phyloP scores from a whole-genome alignment of 1,140 invertebrate species.

The Drosophila pallidifrons region DNA sequence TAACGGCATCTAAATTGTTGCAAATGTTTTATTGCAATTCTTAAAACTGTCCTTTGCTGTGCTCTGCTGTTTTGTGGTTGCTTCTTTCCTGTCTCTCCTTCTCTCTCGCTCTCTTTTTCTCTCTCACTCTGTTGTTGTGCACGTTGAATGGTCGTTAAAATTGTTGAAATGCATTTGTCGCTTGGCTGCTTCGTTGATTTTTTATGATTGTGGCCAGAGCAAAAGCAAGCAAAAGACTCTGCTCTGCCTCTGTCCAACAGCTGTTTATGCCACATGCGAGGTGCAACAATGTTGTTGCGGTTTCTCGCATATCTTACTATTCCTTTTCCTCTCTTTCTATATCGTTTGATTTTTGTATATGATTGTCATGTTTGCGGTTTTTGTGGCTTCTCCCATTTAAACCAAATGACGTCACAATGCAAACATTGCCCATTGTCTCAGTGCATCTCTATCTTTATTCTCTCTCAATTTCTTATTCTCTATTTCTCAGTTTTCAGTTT shows the following conservation, averaged over 20 bases:
- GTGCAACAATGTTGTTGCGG: slow-evolving; percentile 44
- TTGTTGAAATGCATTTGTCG: slow-evolving; percentile 76
- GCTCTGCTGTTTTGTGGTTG: slow-evolving; percentile 39
- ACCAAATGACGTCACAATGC: slow-evolving; percentile 5
- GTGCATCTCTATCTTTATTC: background rate
- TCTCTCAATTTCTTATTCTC: background rate
- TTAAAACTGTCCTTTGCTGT: slow-evolving; percentile 53
- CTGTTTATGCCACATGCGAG: slow-evolving; percentile 47
- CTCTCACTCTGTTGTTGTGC: slow-evolving; percentile 1
- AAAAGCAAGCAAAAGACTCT: background rate
- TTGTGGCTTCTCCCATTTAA: slow-evolving; percentile 43
- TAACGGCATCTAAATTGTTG: slow-evolving; percentile 75
- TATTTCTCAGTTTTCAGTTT: background rate
- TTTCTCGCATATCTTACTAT: slow-evolving; percentile 6
- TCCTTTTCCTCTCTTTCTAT: background rate
- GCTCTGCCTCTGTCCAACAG: slow-evolving; percentile 41
- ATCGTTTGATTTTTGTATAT: slow-evolving; percentile 46
- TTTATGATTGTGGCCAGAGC: slow-evolving; percentile 65
- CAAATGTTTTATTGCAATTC: slow-evolving; percentile 78
- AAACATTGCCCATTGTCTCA: background rate
- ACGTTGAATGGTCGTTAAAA: slow-evolving; percentile 60
- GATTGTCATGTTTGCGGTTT: slow-evolving; percentile 74
- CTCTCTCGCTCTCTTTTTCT: background rate
- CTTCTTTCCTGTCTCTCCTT: background rate
- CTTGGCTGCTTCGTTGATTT: slow-evolving; percentile 73